Evolutionary conservation across 2,797 vertebrate species (phyloP).

Genomic region (Sebastes vulpes): DNA sequence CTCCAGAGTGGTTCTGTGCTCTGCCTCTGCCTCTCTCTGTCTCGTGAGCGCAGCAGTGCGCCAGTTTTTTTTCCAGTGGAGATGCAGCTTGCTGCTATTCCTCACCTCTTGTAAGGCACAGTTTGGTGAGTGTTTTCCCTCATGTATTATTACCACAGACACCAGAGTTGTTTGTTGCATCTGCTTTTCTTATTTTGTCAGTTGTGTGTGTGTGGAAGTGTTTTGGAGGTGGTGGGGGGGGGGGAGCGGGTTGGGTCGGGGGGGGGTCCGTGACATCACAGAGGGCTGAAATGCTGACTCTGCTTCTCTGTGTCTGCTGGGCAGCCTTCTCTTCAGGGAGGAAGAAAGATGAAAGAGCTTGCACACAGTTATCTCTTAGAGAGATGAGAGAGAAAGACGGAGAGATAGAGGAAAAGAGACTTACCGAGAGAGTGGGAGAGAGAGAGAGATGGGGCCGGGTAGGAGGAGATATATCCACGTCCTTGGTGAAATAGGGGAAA

Average conservation of each 20-base stretch:
- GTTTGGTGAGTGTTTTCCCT: constrained; percentile 47
- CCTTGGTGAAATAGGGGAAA: constrained; percentile 71
- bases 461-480: constrained; percentile 65
- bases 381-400: constrained; percentile 64
- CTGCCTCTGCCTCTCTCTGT: background rate
- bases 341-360: constrained; percentile 74
- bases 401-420: constrained; percentile 56
- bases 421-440: constrained; percentile 22
- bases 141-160: constrained; percentile 1
- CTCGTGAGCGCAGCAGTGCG: constrained; percentile 43
- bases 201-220: background rate
- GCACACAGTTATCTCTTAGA: constrained; percentile 71
- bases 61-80: constrained; percentile 44
- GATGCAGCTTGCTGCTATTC: constrained; percentile 27
- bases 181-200: background rate
- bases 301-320: constrained; percentile 78
- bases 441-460: constrained; percentile 1
- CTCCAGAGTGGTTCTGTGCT: constrained; percentile 36
- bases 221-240: constrained; percentile 15
- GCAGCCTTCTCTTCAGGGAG: constrained; percentile 77
- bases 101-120: constrained; percentile 32
- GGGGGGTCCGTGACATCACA: constrained; percentile 82
- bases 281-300: constrained; percentile 84
- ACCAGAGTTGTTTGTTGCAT: constrained; percentile 1
- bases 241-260: constrained; percentile 44